Base-by-base conservation (phyloP, 2,113 vertebrate species). In the Lota lota region DNA sequence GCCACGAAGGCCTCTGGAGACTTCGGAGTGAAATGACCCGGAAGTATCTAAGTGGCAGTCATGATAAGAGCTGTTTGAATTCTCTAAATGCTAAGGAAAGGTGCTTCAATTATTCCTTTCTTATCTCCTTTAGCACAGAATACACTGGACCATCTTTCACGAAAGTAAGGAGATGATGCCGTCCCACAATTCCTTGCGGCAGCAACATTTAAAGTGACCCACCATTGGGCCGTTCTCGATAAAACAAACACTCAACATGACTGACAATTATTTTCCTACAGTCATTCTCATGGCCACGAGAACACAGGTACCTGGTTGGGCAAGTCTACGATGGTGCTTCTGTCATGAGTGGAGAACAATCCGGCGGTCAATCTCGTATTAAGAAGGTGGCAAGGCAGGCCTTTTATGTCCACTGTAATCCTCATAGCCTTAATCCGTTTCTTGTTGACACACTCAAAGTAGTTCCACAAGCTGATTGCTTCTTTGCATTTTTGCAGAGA, bases 241-340 rank as follows among this genome's bases (percentile, higher is more conserved):
- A 28, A 28, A 28, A 28, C 28, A 28, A 24, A 24, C 24, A 4
- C 28, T 28, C 28, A 28, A 28, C 28, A 28, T 28, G 4, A 5
- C 28, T 5, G 6, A 28, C 4, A 28, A 0, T 28, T 5, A 3
- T 28, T 28, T 28, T 28, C 28, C 28, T 28, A 28, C 28, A 28
- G 28, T 28, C 28, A 3, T 28, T 28, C 28, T 28, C 28, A 24
- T 64, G 72, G 72, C 8, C 59, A 64, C 61, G 33, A 74, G 50
- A 68, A 74, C 47, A 73, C 15, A 50, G 28, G 22, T 17, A 56
- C 20, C 61, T 74, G 21, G 59, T 68, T 5, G 50, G 72, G 12
- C 72, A 68, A 57, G 60, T 47, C 28, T 74, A 74, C 22, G 60
- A 74, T 68, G 65, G 72, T 19, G 65, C 60, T 51, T 7, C 59